Evolutionary conservation across 2,888 invertebrate genomes (phyloP), one percentile per base, ranked within the genome.

Genomic region (Lamproptera curius): DNA sequence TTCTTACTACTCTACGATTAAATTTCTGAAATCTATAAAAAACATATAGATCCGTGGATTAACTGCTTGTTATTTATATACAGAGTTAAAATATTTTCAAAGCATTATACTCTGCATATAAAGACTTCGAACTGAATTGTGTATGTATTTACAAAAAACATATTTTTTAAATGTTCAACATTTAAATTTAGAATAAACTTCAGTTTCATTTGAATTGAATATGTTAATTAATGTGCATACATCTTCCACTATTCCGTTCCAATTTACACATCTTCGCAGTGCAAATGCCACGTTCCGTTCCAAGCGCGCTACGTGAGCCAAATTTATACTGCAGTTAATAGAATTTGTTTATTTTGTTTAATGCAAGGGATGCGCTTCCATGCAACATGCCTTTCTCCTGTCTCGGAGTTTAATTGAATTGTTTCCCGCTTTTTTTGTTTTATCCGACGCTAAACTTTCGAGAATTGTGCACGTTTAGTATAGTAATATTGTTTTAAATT

Each of bases 321-420:
- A 69, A 73, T 73, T 56, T 63, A 61, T 57, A 67, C 54, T 44
- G 49, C 54, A 51, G 57, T 58, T 61, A 65, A 67, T 60, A 60
- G 58, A 49, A 43, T 39, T 47, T 49, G 46, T 33, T 56, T 55
- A 55, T 57, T 61, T 55, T 52, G 54, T 60, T 56, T 56, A 53
- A 52, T 41, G 53, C 54, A 37, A 52, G 42, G 40, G 37, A 50
- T 37, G 37, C 48, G 26, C 40, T 49, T 38, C 39, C n/a, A 38
- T 17, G 39, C 13, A 9, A 36, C 31, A 42, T 34, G 42, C 50
- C 23, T 48, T 31, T 41, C 20, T 11, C 4, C 31, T 31, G 31
- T 31, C 31, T 31, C 31, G 31, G 31, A 61, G 53, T 58, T 62
- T 62, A 44, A 44, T 36, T 43, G 36, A 44, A 17, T 31, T 17